Percentiles rank a stretch among this genome's conserved stretches.
These are phyloP conservation scores for Diadegma fenestrale DNA, from an alignment of 2,888 invertebrate genomes.

Conservation along the genomic window DNA sequence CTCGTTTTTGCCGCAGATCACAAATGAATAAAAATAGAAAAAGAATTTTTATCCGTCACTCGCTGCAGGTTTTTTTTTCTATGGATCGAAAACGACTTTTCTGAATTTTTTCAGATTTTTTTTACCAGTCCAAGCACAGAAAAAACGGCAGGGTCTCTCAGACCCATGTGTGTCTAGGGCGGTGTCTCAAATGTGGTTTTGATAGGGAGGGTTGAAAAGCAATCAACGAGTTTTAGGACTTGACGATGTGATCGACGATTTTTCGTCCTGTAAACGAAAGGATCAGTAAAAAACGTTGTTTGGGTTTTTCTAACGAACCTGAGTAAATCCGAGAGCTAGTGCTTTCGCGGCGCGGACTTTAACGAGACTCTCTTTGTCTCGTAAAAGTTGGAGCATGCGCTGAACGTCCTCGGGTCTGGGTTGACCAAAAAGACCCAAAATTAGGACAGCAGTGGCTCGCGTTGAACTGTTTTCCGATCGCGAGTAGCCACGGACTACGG, in stretches of 20 bases:
- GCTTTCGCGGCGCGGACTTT: slow-evolving; percentile 80
- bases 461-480: slow-evolving; percentile 78
- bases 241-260: slow-evolving; percentile 7
- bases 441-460: slow-evolving; percentile 79
- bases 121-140: too few relatives aligned
- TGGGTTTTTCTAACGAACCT: slow-evolving; percentile 3
- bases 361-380: slow-evolving; percentile 78
- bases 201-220: not conserved
- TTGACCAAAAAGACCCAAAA: slow-evolving; percentile 79
- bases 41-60: too few relatives aligned
- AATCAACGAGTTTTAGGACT: too few relatives aligned
- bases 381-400: slow-evolving; percentile 80
- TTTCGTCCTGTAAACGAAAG: not conserved
- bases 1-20: too few relatives aligned
- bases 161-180: too few relatives aligned
- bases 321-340: slow-evolving; percentile 76
- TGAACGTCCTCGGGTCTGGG: slow-evolving; percentile 81
- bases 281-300: not conserved
- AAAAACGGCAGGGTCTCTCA: too few relatives aligned
- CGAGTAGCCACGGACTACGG: slow-evolving; percentile 81
- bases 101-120: too few relatives aligned
- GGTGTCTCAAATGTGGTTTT: too few relatives aligned
- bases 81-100: too few relatives aligned
- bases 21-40: too few relatives aligned
- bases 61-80: too few relatives aligned